phyloP scores from a whole-genome alignment of 1,140 invertebrate genomes.

The Trichonephila clavata region DNA sequence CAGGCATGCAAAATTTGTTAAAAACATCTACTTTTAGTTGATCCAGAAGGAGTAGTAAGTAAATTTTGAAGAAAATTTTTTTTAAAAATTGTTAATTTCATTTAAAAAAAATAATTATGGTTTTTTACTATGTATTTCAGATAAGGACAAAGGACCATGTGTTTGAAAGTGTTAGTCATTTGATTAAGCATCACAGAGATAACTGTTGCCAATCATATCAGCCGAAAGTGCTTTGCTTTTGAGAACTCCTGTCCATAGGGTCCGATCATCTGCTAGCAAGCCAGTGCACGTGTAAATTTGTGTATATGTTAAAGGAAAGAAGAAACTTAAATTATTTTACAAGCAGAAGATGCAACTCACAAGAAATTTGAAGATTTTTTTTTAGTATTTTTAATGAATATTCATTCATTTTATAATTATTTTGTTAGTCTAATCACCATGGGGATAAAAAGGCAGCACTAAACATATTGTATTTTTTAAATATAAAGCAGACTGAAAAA shows the following conservation, averaged over 20 bases:
- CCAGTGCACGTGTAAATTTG: slow-evolving; percentile 62
- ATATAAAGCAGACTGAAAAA: no score
- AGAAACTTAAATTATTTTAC: neutral
- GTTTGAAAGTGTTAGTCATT: slow-evolving; percentile 97
- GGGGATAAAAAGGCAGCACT: no score
- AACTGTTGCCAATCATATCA: slow-evolving; percentile 97
- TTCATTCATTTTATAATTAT: no score
- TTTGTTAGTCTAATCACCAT: no score
- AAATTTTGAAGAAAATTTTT: slow-evolving; percentile 56
- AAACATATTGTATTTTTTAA: no score
- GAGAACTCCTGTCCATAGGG: slow-evolving; percentile 67
- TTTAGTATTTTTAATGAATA: no score
- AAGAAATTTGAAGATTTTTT: no score
- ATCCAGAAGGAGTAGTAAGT: slow-evolving; percentile 97
- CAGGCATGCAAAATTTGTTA: slow-evolving; percentile 92
- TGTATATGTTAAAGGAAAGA: neutral
- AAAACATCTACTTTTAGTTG: slow-evolving; percentile 97
- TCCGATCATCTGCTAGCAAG: slow-evolving; percentile 40
- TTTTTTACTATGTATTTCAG: slow-evolving; percentile 80
- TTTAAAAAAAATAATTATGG: neutral
- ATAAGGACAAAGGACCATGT: slow-evolving; percentile 97
- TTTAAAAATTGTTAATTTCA: neutral
- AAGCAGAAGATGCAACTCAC: neutral
- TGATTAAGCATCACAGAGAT: slow-evolving; percentile 96
- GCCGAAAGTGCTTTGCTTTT: slow-evolving; percentile 94